Evolutionary conservation across 1,140 invertebrate genomes (phyloP).

Genomic region (Galleria mellonella): DNA sequence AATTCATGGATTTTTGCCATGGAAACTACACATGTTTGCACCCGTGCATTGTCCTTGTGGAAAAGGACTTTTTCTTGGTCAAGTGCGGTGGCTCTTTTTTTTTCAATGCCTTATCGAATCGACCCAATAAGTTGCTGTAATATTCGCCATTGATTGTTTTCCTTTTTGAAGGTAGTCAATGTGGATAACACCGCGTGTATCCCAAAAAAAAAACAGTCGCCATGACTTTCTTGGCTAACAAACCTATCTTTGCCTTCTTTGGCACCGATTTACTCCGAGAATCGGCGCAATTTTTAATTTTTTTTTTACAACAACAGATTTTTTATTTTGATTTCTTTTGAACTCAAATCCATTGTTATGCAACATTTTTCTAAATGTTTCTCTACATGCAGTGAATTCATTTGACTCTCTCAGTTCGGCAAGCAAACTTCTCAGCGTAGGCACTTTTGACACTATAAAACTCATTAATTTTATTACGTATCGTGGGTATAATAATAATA

Average conservation of each 20-base stretch:
- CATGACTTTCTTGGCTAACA: conserved; percentile 14
- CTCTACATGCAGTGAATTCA: no score
- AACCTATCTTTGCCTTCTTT: conserved; percentile 37
- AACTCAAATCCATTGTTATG: no score
- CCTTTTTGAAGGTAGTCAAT: not conserved
- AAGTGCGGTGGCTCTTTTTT: conserved; percentile 36
- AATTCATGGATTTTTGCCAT: conserved; percentile 48
- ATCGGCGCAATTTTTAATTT: no score
- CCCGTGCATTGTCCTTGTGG: conserved; percentile 49
- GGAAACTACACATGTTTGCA: conserved; percentile 40
- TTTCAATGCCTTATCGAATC: conserved; percentile 9
- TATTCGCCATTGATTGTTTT: conserved; percentile 8
- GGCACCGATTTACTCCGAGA: conserved; percentile 20
- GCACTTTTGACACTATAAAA: no score
- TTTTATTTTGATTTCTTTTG: no score
- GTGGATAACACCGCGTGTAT: not conserved
- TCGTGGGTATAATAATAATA: no score
- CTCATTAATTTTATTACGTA: no score
- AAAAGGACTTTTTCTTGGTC: conserved; percentile 46
- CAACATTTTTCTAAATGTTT: no score
- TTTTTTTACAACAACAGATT: no score
- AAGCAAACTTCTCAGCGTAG: no score
- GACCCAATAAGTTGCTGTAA: conserved; percentile 13
- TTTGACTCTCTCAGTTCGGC: no score
- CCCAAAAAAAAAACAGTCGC: not conserved